These are phyloP conservation scores for Campopleginae sp. DNA, from an alignment of 2,888 invertebrate species.

Conservation along the genomic window DNA sequence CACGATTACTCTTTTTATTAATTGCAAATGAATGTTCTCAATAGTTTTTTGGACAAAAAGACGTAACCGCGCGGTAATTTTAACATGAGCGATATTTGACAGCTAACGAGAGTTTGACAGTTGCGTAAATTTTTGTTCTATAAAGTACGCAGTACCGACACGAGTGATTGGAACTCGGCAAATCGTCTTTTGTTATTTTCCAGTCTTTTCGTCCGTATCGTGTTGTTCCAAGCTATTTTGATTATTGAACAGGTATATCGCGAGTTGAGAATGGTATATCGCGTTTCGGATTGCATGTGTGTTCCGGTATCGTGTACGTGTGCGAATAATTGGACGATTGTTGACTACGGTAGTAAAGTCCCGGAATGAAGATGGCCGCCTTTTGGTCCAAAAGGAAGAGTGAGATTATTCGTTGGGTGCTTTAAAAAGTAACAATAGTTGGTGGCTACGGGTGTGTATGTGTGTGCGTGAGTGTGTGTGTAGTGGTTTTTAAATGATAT, in stretches of 20 bases:
- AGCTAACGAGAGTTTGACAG: background rate
- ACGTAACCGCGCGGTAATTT: background rate
- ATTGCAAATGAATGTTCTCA: background rate
- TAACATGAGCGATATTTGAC: background rate
- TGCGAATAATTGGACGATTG: background rate
- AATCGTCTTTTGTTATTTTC: background rate
- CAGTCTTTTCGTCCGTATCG: background rate
- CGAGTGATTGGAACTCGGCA: background rate
- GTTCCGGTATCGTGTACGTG: background rate
- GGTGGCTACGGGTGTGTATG: slow-evolving; percentile 3
- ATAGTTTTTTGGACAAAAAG: background rate
- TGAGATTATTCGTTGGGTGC: slow-evolving; percentile 34
- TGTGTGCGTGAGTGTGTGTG: slow-evolving; percentile 29
- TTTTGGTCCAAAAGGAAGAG: slow-evolving; percentile 86
- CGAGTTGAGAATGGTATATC: background rate
- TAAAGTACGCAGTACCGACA: background rate
- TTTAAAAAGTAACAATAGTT: slow-evolving; percentile 4
- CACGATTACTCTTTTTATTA: background rate
- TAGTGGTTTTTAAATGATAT: slow-evolving; percentile 13
- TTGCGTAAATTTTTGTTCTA: background rate
- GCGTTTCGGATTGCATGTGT: background rate
- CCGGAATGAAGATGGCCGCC: slow-evolving; percentile 91
- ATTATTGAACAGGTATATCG: background rate
- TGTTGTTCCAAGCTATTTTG: background rate
- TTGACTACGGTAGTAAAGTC: slow-evolving; percentile 51